Conservation (phyloP, 2,797 vertebrate species). For the Manis javanica region DNA sequence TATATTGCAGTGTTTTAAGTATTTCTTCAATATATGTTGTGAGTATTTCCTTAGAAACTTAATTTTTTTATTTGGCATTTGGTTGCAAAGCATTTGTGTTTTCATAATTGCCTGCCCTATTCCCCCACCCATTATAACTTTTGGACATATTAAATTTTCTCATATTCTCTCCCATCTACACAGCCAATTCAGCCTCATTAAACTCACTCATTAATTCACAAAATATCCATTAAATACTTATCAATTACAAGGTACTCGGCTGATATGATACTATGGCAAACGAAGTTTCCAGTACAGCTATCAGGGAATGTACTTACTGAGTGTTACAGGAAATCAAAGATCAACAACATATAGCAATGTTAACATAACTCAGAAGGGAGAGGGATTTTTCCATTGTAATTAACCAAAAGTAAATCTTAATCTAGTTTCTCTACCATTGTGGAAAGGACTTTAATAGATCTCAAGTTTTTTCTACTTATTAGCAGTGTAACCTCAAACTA, state of each 20-base stretch:
- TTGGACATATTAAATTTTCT: neutral
- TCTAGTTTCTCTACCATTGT: neutral
- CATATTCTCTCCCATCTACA: neutral
- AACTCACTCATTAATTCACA: constrained; percentile 36
- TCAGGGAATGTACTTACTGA: neutral
- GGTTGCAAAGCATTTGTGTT: constrained; percentile 14
- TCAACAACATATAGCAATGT: neutral
- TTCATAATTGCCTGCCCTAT: neutral
- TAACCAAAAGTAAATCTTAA: neutral
- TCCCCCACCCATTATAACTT: constrained; percentile 3
- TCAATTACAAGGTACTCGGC: neutral
- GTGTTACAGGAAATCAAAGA: neutral
- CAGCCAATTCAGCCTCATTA: neutral
- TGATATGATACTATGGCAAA: neutral
- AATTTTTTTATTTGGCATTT: neutral
- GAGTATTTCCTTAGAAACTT: neutral
- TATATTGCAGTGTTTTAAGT: neutral
- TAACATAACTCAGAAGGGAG: neutral
- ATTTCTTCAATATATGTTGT: constrained; percentile 21
- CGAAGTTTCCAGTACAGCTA: neutral
- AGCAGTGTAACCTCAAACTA: neutral
- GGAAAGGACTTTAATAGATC: neutral
- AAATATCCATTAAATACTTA: constrained; percentile 31
- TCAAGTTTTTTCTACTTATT: neutral
- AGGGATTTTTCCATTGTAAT: neutral